Conservation (phyloP, 2,113 vertebrate genomes). For the Tiliqua scincoides region DNA sequence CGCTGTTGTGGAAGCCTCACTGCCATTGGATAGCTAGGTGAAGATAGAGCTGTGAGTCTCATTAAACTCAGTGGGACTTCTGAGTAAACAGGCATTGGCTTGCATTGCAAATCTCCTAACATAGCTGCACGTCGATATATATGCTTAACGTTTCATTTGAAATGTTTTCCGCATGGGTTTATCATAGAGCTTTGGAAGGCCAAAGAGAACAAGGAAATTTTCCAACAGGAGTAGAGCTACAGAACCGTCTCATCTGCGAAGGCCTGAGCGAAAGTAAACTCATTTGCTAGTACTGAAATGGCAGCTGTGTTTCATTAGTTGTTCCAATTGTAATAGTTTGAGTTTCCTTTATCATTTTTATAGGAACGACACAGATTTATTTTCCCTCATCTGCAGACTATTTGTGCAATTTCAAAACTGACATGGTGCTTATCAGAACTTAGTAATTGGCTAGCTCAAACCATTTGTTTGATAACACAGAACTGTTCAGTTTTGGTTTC, state of each 20-base stretch:
- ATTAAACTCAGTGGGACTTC: no score
- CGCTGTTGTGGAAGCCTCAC: no score
- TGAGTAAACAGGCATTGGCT: no score
- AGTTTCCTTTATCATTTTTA: slow-evolving; percentile 60
- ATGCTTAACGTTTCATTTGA: neutral
- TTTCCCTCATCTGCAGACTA: slow-evolving; percentile 50
- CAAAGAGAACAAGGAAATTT: slow-evolving; percentile 10
- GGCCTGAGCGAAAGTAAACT: neutral
- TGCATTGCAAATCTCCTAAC: neutral
- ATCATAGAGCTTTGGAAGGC: slow-evolving; percentile 12
- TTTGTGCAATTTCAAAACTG: slow-evolving; percentile 64
- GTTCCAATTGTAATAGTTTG: slow-evolving; percentile 52
- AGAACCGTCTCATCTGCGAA: neutral
- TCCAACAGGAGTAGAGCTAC: neutral
- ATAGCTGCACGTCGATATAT: neutral
- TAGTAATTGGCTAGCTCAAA: slow-evolving; percentile 65
- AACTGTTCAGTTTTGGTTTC: slow-evolving; percentile 63
- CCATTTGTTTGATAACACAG: slow-evolving; percentile 72
- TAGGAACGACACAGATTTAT: slow-evolving; percentile 50
- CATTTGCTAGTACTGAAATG: slow-evolving; percentile 34
- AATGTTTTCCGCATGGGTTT: neutral
- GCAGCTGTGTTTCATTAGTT: slow-evolving; percentile 61
- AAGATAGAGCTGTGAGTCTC: no score
- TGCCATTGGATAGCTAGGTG: no score
- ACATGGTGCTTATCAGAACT: slow-evolving; percentile 67